These are phyloP conservation scores for Ceratina australensis DNA, from an alignment of 1,140 invertebrate species.

Conservation along the genomic window DNA sequence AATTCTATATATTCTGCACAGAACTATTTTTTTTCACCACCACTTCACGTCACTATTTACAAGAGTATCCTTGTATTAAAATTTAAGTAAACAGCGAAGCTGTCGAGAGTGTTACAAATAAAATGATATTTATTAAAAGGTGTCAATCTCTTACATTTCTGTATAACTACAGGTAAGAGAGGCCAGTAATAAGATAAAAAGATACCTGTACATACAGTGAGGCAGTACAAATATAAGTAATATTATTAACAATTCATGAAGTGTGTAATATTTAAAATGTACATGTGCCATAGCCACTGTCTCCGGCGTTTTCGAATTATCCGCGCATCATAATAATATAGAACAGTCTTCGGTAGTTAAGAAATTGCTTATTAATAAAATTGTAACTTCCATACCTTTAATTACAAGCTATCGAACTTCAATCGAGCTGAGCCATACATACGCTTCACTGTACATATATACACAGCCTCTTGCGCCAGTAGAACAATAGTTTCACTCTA, in stretches of 20 bases:
- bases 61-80: neutral
- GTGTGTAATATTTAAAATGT: conserved; percentile 31
- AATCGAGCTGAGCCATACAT: neutral
- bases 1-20: too few relatives aligned
- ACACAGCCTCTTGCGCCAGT: conserved; percentile 52
- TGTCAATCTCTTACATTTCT: neutral
- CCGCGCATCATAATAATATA: neutral
- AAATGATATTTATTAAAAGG: conserved; percentile 29
- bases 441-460: conserved; percentile 70
- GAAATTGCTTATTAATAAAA: conserved; percentile 26
- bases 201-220: conserved; percentile 27
- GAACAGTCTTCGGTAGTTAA: conserved; percentile 22
- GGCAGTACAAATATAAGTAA: conserved; percentile 40
- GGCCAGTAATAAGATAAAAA: conserved; percentile 29
- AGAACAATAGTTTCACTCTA: conserved; percentile 21
- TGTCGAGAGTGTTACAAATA: conserved; percentile 25
- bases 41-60: too few relatives aligned
- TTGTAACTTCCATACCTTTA: neutral
- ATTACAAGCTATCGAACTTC: neutral
- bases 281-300: neutral
- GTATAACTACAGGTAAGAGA: conserved; percentile 18
- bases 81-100: too few relatives aligned
- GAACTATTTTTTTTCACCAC: too few relatives aligned
- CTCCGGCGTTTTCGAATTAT: neutral
- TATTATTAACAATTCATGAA: conserved; percentile 5